These are phyloP conservation scores for Schizopygopsis malacanthus DNA, from an alignment of 2,797 vertebrate genomes.

Conservation along the genomic window DNA sequence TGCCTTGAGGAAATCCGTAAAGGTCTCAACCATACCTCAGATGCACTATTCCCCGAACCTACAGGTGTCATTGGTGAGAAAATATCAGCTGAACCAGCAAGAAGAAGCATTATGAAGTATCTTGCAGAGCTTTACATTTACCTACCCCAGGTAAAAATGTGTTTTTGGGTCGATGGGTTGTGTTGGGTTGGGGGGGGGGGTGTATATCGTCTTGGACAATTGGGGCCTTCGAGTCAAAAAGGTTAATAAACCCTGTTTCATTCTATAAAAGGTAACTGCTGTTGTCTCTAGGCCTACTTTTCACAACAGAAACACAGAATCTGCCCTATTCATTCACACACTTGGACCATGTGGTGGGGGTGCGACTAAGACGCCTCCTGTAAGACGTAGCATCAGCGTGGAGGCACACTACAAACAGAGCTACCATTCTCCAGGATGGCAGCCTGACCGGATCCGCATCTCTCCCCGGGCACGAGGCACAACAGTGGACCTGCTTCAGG, in stretches of 20 bases:
- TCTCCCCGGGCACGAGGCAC: conserved; percentile 36
- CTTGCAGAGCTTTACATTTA: not conserved
- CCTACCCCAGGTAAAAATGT: not conserved
- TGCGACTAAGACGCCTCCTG: not conserved
- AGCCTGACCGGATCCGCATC: conserved; percentile 54
- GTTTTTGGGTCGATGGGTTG: not conserved
- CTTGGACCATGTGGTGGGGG: conserved; percentile 54
- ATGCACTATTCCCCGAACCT: not conserved
- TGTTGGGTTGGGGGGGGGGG: no score
- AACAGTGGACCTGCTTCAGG: conserved; percentile 42
- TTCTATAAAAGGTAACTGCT: not conserved
- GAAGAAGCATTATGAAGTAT: not conserved
- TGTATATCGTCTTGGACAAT: not conserved
- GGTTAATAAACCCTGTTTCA: not conserved
- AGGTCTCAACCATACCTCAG: not conserved
- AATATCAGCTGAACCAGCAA: not conserved
- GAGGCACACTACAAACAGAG: conserved; percentile 40
- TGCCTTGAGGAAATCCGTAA: not conserved
- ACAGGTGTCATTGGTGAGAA: not conserved
- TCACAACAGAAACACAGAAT: conserved; percentile 70
- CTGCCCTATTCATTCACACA: conserved; percentile 65
- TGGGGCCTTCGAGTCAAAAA: not conserved
- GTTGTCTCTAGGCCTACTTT: conserved; percentile 60
- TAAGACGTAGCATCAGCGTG: not conserved
- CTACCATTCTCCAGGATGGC: conserved; percentile 49